phyloP scores from a whole-genome alignment of 2,888 invertebrate species.

The Silvanus unidentatus region DNA sequence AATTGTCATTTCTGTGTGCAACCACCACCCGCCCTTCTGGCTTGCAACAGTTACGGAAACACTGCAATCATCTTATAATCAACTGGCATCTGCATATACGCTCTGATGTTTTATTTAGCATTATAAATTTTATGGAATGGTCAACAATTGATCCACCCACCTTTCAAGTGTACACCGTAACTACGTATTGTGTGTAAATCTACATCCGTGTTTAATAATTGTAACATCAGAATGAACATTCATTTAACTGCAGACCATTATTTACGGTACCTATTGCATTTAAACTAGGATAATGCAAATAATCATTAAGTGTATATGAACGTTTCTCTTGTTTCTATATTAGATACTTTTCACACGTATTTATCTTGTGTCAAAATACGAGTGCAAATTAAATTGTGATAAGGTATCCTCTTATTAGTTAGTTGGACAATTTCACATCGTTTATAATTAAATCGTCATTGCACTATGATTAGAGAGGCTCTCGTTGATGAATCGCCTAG shows the following conservation, averaged over 20 bases:
- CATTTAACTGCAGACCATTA: conserved; percentile 36
- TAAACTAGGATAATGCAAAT: conserved; percentile 29
- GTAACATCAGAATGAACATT: conserved; percentile 39
- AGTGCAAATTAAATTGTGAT: too few species aligned
- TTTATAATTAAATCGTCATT: too few species aligned
- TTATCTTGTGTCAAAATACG: too few species aligned
- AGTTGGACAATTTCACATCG: too few species aligned
- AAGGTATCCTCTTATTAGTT: too few species aligned
- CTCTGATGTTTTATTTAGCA: conserved; percentile 12
- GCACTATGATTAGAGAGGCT: too few species aligned
- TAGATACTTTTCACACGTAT: too few species aligned
- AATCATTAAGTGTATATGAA: conserved; percentile 15
- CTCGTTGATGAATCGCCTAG: too few species aligned
- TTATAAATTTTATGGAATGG: conserved; percentile 6
- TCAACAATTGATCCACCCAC: conserved; percentile 16
- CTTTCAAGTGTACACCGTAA: conserved; percentile 23
- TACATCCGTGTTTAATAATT: conserved; percentile 43
- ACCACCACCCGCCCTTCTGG: too few species aligned
- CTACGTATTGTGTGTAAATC: conserved; percentile 44
- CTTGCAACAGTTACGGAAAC: too few species aligned
- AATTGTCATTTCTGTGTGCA: too few species aligned
- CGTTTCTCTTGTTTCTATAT: too few species aligned
- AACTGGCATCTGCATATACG: background rate
- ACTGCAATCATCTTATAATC: background rate
- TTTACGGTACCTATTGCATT: conserved; percentile 34